phyloP scores from a whole-genome alignment of 2,113 vertebrate genomes.

The Esox niger region DNA sequence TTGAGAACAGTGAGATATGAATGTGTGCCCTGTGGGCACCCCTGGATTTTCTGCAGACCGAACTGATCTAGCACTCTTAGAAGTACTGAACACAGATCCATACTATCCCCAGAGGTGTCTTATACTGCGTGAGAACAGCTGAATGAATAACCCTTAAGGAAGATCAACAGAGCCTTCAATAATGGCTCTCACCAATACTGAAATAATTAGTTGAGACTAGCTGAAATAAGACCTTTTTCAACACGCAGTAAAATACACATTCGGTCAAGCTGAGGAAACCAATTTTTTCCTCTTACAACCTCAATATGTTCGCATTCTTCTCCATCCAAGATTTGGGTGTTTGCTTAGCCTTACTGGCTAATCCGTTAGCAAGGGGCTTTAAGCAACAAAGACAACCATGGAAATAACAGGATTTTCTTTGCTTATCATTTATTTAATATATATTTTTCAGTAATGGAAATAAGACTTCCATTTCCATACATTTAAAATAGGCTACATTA shows the following conservation, averaged over 20 bases:
- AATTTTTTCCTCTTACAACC: not conserved
- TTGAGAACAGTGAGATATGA: slow-evolving; percentile 7
- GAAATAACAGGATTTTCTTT: not conserved
- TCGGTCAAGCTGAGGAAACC: not conserved
- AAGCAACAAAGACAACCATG: not conserved
- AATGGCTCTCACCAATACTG: slow-evolving; percentile 6
- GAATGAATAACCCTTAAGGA: not conserved
- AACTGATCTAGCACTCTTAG: too few relatives aligned
- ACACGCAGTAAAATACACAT: not conserved
- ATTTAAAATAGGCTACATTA: not conserved
- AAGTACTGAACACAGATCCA: too few relatives aligned
- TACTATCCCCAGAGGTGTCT: not conserved
- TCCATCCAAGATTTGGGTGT: not conserved
- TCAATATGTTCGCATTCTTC: not conserved
- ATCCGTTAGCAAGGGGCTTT: not conserved
- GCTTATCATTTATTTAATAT: too few relatives aligned
- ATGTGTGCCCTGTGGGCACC: not conserved
- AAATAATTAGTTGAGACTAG: slow-evolving; percentile 11
- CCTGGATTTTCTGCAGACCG: not conserved
- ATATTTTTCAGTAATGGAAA: not conserved
- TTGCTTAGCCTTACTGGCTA: not conserved
- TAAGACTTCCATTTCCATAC: not conserved
- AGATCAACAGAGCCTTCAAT: not conserved
- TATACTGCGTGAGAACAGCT: not conserved
- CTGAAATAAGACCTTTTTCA: not conserved